These are phyloP conservation scores for Stegodyphus mimosarum DNA, from an alignment of 1,140 invertebrate species.

Conservation along the genomic window DNA sequence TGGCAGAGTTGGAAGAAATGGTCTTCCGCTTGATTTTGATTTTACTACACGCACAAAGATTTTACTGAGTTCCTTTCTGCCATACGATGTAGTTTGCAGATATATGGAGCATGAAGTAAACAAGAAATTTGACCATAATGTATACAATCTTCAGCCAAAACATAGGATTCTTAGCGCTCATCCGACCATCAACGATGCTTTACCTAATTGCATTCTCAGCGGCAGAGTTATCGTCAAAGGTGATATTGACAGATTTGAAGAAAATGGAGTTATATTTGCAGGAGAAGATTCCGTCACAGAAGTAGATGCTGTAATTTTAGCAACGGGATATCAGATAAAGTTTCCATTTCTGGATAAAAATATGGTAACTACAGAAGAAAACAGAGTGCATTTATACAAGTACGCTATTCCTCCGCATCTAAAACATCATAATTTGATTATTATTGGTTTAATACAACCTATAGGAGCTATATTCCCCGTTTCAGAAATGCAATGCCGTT, in stretches of 20 bases:
- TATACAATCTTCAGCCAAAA: constrained; percentile 69
- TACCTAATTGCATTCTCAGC: constrained; percentile 70
- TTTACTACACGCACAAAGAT: constrained; percentile 19
- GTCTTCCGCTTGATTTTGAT: constrained; percentile 66
- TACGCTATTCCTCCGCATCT: constrained; percentile 68
- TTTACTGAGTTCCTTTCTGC: constrained; percentile 19
- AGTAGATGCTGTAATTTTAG: constrained; percentile 67
- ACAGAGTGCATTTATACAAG: constrained; percentile 70
- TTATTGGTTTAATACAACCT: constrained; percentile 72
- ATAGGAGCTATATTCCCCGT: constrained; percentile 71
- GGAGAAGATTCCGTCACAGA: constrained; percentile 60
- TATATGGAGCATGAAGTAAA: constrained; percentile 60
- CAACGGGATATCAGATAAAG: constrained; percentile 68
- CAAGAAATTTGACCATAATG: constrained; percentile 69
- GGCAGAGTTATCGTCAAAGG: constrained; percentile 69
- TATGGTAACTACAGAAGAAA: constrained; percentile 63
- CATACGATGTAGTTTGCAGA: constrained; percentile 29
- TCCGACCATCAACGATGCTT: constrained; percentile 72
- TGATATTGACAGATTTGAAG: constrained; percentile 67
- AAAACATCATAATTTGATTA: constrained; percentile 66
- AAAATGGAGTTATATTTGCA: constrained; percentile 67
- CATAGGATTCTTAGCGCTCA: constrained; percentile 70
- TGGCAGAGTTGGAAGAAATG: constrained; percentile 67
- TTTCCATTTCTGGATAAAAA: constrained; percentile 67
- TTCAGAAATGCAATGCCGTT: constrained; percentile 71